phyloP scores from a whole-genome alignment of 1,140 invertebrate species.

The Drosophila guanche region DNA sequence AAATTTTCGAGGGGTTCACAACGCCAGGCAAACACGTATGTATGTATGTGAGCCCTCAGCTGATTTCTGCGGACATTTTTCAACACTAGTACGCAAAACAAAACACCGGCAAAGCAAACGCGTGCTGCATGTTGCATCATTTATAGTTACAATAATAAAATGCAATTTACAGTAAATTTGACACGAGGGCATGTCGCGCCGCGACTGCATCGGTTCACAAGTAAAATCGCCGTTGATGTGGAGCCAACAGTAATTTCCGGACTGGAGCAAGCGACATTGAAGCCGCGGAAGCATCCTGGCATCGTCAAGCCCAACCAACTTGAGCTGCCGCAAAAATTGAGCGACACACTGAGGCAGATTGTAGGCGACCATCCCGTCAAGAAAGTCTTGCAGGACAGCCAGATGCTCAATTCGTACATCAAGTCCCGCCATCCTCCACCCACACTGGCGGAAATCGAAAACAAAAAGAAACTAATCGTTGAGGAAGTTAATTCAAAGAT shows the following conservation, averaged over 20 bases:
- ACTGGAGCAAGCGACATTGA: constrained; percentile 86
- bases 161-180: constrained; percentile 24
- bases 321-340: constrained; percentile 86
- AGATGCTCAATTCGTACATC: constrained; percentile 86
- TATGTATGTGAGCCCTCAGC: constrained; percentile 1
- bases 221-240: constrained; percentile 84
- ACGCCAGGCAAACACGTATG: too few species aligned
- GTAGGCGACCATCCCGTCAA: constrained; percentile 85
- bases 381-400: constrained; percentile 84
- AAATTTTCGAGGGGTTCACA: too few species aligned
- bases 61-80: background rate
- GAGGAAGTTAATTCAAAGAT: constrained; percentile 74
- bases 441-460: constrained; percentile 85
- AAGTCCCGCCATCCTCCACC: constrained; percentile 86
- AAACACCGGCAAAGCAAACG: constrained; percentile 25
- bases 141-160: constrained; percentile 33
- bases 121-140: constrained; percentile 27
- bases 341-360: constrained; percentile 84
- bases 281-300: constrained; percentile 89
- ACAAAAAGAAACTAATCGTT: constrained; percentile 73
- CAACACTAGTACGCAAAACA: constrained; percentile 14
- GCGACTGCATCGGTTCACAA: constrained; percentile 56
- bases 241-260: constrained; percentile 84
- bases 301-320: constrained; percentile 84
- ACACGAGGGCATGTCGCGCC: constrained; percentile 34